These are phyloP conservation scores for Stichodactyla helianthus DNA, from an alignment of 64 coral and sea anemone species.

Conservation along the genomic window DNA sequence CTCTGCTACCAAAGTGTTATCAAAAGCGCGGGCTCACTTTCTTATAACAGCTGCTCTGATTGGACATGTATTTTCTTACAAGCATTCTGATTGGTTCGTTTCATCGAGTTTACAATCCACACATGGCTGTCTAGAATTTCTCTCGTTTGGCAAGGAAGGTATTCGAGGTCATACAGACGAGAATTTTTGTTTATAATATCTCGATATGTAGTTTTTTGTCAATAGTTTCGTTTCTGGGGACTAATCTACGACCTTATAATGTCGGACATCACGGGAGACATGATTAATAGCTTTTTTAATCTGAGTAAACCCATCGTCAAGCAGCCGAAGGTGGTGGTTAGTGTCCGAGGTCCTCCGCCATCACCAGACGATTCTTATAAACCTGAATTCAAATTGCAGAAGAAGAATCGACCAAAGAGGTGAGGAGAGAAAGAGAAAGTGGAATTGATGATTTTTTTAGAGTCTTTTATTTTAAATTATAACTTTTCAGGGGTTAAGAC, in stretches of 20 bases:
- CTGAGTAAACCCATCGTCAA: conserved; percentile 35
- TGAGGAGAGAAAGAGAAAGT: neutral
- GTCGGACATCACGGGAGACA: conserved; percentile 69
- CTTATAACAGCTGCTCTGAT: neutral
- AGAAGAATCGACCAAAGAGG: conserved; percentile 19
- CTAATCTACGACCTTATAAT: conserved; percentile 12
- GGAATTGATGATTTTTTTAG: too few relatives aligned
- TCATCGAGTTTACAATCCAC: neutral
- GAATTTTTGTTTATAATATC: neutral
- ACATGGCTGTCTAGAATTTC: neutral
- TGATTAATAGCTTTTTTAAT: conserved; percentile 72
- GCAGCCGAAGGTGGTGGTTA: conserved; percentile 50
- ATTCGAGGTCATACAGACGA: neutral
- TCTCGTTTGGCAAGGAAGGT: neutral
- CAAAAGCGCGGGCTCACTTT: conserved; percentile 1
- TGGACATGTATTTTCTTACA: conserved; percentile 5
- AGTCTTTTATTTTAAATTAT: too few relatives aligned
- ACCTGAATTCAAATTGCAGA: conserved; percentile 63
- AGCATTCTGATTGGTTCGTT: conserved; percentile 30
- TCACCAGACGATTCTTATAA: neutral
- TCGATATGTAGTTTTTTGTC: neutral
- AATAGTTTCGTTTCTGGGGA: neutral
- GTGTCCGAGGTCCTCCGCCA: conserved; percentile 30
- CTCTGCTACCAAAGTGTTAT: neutral
- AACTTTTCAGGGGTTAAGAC: too few relatives aligned